These are phyloP conservation scores for Cryptophagus acutangulus DNA, from an alignment of 2,888 invertebrate genomes.

Conservation along the genomic window DNA sequence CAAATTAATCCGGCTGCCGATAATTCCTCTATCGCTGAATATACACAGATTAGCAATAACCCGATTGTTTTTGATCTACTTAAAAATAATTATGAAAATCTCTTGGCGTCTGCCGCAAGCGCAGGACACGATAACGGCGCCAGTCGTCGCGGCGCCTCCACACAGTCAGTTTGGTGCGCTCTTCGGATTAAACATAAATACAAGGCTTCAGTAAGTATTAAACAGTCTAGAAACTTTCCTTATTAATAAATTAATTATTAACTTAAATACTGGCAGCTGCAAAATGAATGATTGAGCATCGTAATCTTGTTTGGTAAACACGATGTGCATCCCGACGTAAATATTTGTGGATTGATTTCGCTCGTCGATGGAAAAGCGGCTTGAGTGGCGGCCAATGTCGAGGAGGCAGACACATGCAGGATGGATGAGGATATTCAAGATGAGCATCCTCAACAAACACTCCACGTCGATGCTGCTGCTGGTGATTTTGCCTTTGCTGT, in stretches of 20 bases:
- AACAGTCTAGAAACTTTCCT: too few relatives aligned
- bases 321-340: conserved; percentile 1
- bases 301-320: too few relatives aligned
- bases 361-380: neutral
- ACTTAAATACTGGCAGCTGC: too few relatives aligned
- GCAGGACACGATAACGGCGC: conserved; percentile 25
- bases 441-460: conserved; percentile 18
- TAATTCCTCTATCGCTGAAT: neutral
- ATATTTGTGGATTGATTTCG: conserved; percentile 1
- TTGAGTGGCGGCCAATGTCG: conserved; percentile 14
- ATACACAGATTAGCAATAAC: neutral
- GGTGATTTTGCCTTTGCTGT: too few relatives aligned
- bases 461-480: conserved; percentile 12
- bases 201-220: too few relatives aligned
- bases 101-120: conserved; percentile 26
- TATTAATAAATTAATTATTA: too few relatives aligned
- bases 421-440: conserved; percentile 12
- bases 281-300: too few relatives aligned
- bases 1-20: too few relatives aligned
- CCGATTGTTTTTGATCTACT: conserved; percentile 1
- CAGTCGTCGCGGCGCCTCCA: conserved; percentile 31
- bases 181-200: too few relatives aligned
- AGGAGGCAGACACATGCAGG: too few relatives aligned
- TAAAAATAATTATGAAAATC: too few relatives aligned
- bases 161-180: conserved; percentile 17